Conservation (phyloP, 2,797 vertebrate genomes). For the Danio jaintianensis region DNA sequence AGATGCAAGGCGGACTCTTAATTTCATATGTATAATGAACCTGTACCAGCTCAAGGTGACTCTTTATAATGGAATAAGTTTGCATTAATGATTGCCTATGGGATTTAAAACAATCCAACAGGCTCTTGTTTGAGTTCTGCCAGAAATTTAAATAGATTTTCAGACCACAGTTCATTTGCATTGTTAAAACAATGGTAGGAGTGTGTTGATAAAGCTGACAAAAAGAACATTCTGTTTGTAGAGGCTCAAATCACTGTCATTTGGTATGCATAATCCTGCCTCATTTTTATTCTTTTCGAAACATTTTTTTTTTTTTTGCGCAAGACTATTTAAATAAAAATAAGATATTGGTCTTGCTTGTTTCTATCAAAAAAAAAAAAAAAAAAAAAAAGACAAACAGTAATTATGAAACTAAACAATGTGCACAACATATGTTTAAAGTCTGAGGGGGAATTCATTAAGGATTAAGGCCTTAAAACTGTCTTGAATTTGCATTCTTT, state of each 20-base stretch:
- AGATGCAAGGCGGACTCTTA: constrained; percentile 47
- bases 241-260: neutral
- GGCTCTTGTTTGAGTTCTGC: constrained; percentile 55
- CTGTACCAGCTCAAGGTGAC: constrained; percentile 54
- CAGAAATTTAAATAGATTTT: constrained; percentile 55
- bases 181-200: constrained; percentile 3
- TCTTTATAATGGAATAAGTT: constrained; percentile 61
- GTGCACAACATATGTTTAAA: constrained; percentile 38
- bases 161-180: constrained; percentile 12
- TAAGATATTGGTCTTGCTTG: neutral
- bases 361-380: neutral
- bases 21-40: constrained; percentile 51
- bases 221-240: neutral
- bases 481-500: constrained; percentile 6
- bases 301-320: neutral
- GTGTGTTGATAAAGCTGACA: neutral
- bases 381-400: too few species aligned
- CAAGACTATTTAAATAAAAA: neutral
- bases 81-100: constrained; percentile 60
- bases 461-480: neutral
- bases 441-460: constrained; percentile 14
- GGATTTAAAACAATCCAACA: constrained; percentile 48
- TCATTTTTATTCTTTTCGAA: neutral
- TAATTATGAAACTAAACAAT: constrained; percentile 8
- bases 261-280: neutral